Evolutionary conservation across 2,888 invertebrate genomes (phyloP), one percentile per base, ranked within the genome.

Genomic region (Trichogramma evanescens): DNA sequence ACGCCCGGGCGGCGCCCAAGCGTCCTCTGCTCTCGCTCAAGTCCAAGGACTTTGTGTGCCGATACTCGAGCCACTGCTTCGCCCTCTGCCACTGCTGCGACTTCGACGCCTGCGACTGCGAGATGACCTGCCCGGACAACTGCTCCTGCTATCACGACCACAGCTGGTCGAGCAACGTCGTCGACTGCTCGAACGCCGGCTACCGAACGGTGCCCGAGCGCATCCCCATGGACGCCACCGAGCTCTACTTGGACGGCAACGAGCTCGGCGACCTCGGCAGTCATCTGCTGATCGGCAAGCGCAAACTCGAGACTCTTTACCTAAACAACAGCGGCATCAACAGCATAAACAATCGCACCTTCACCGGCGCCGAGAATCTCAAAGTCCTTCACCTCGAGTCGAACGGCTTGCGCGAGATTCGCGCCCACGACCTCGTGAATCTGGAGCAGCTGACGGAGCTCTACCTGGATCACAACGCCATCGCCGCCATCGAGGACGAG

Each of bases 161-260:
- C 78, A 86, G 88, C 70, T 92, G 91, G 89, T 85, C 86, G 70
- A 87, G 89, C 74, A 91, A 91, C 81, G 88, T 91, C 59, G 90
- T 91, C 67, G 89, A 90, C 81, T 91, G 91, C 80, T 88, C 88
- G 69, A 86, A 83, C 73, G 86, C 86, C 68, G 87, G 85, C 66
- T 88, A 88, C 79, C 86, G 84, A 72, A 82, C 82, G 76, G 88
- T 91, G 65, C 91, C 91, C 53, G 85, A 87, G 68, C 84, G 86
- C 74, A 87, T 93, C 72, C 93, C 93, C 63, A 92, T 93, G 90
- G 91, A 92, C 79, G 91, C 91, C 69, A 92, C 92, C 69, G 89
- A 91, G 80, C 87, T 93, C 72, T 89, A 89, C 80, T 82, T 93
- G 72, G 91, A 91, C 78, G 91, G 91, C 65, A 90, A 91, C 78